These are phyloP conservation scores for Campaea margaritaria DNA, from an alignment of 2,888 invertebrate species.

Conservation along the genomic window DNA sequence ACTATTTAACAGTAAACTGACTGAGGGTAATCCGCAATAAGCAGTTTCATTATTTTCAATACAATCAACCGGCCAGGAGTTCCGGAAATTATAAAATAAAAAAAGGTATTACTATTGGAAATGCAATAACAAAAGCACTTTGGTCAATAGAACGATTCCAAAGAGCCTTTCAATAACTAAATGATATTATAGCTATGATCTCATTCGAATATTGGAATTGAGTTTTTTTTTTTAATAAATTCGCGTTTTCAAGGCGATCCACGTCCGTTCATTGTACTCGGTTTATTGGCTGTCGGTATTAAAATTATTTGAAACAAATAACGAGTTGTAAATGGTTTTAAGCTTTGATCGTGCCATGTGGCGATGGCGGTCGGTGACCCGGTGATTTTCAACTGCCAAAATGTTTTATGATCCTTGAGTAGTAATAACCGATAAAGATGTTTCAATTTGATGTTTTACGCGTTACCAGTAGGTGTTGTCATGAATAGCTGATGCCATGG, in stretches of 20 bases:
- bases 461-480: not conserved
- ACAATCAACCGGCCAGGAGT: not conserved
- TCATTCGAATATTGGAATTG: constrained; percentile 43
- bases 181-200: constrained; percentile 41
- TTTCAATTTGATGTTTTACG: constrained; percentile 9
- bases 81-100: not conserved
- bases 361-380: constrained; percentile 24
- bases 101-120: not conserved
- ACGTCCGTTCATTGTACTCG: constrained; percentile 78
- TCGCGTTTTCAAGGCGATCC: constrained; percentile 75
- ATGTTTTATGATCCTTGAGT: constrained; percentile 22
- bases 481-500: no score
- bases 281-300: constrained; percentile 59
- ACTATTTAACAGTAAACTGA: not conserved
- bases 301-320: constrained; percentile 53
- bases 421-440: constrained; percentile 18
- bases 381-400: constrained; percentile 24
- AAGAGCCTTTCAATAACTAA: constrained; percentile 21
- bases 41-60: not conserved
- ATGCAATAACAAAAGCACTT: constrained; percentile 23
- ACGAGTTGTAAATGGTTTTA: constrained; percentile 49
- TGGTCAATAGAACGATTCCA: constrained; percentile 14
- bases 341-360: constrained; percentile 27
- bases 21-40: not conserved
- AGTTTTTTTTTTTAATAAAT: constrained; percentile 53